These are phyloP conservation scores for Cremastinae sp. DNA, from an alignment of 2,888 invertebrate species.

Conservation along the genomic window DNA sequence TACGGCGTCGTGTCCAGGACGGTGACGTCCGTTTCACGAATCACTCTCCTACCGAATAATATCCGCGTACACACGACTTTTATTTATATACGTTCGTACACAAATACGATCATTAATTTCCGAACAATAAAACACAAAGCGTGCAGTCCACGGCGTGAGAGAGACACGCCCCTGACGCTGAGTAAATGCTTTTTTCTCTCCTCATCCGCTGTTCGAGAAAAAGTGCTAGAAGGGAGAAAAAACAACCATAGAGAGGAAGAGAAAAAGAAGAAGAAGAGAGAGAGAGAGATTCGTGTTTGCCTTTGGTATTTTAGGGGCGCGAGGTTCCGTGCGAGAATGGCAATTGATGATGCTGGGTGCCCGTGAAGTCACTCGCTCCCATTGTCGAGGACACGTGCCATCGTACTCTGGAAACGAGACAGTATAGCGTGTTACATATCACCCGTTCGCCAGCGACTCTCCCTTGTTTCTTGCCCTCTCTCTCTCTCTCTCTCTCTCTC, in stretches of 20 bases:
- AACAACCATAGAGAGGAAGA: too few relatives aligned
- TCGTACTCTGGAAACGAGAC: conserved; percentile 54
- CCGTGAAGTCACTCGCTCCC: conserved; percentile 74
- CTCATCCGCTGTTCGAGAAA: conserved; percentile 22
- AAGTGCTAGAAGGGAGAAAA: conserved; percentile 25
- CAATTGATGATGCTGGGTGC: conserved; percentile 76
- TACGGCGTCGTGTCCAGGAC: conserved; percentile 39
- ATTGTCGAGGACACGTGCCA: conserved; percentile 78
- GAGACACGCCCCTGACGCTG: conserved; percentile 75
- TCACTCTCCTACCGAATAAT: not conserved
- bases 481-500: not conserved
- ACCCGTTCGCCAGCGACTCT: not conserved
- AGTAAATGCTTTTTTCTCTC: conserved; percentile 63
- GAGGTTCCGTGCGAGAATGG: conserved; percentile 70
- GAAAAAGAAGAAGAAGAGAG: conserved; percentile 58
- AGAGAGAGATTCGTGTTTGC: conserved; percentile 76
- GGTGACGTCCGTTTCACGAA: conserved; percentile 11
- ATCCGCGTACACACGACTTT: not conserved
- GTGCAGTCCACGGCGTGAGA: conserved; percentile 74
- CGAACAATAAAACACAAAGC: conserved; percentile 73
- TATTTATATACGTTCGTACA: conserved; percentile 9
- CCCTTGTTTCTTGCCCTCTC: conserved; percentile 1
- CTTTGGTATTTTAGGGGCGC: conserved; percentile 76
- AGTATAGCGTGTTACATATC: conserved; percentile 22
- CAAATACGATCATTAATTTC: conserved; percentile 76